Conservation (phyloP, 2,888 invertebrate species). For the Tenthredo distinguenda region DNA sequence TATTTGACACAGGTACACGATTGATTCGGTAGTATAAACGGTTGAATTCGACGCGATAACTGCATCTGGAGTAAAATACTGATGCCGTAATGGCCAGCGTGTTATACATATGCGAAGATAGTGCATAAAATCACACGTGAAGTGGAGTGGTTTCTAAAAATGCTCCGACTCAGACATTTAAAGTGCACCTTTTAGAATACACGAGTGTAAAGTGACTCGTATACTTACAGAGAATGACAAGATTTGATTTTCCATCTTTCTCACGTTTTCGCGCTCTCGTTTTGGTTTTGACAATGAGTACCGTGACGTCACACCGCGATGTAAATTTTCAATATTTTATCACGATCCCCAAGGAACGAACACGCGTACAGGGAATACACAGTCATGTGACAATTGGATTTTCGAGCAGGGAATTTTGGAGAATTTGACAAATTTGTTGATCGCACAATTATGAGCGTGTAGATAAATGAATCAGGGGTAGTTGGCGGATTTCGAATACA, state of each 20-base stretch:
- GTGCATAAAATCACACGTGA: background rate
- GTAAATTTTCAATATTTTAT: background rate
- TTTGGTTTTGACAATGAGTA: background rate
- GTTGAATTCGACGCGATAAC: background rate
- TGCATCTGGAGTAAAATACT: background rate
- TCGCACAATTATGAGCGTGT: background rate
- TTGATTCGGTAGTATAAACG: background rate
- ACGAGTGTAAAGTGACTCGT: background rate
- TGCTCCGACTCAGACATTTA: constrained; percentile 7
- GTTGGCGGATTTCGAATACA: background rate
- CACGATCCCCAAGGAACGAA: background rate
- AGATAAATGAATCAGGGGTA: background rate
- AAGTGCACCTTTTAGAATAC: constrained; percentile 17
- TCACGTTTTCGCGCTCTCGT: background rate
- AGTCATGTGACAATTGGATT: background rate
- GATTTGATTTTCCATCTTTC: background rate
- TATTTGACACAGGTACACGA: background rate
- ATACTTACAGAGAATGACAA: background rate
- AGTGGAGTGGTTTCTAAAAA: constrained; percentile 18
- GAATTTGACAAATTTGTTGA: background rate
- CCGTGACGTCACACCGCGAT: background rate
- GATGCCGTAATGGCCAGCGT: background rate
- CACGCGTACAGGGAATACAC: background rate
- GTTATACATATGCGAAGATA: background rate
- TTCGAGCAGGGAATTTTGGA: background rate